phyloP scores from a whole-genome alignment of 2,888 invertebrate genomes.

The Saturnia japonica region DNA sequence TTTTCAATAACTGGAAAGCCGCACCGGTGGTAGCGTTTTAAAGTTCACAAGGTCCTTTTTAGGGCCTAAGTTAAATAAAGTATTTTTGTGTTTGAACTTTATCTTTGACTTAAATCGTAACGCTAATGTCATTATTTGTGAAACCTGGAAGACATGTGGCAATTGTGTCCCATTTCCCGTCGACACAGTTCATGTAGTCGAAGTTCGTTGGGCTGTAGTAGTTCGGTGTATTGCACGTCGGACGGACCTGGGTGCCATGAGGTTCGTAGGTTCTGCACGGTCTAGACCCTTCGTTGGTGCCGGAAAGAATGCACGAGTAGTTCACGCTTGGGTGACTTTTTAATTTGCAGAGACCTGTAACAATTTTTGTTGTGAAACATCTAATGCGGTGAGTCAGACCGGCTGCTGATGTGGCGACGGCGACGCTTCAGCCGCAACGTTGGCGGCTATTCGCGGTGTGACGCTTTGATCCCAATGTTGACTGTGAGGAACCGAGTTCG shows the following conservation, averaged over 20 bases:
- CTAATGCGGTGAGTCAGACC: too few relatives aligned
- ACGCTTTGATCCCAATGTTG: too few relatives aligned
- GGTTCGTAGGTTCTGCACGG: slow-evolving; percentile 47
- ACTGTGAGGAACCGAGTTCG: too few relatives aligned
- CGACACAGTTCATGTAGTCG: slow-evolving; percentile 49
- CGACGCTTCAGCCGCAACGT: too few relatives aligned
- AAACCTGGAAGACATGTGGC: slow-evolving; percentile 58
- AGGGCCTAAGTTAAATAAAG: too few relatives aligned
- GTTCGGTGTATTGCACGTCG: slow-evolving; percentile 50
- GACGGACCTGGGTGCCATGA: slow-evolving; percentile 44
- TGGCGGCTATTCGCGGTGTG: too few relatives aligned
- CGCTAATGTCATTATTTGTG: slow-evolving; percentile 50
- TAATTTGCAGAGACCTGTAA: slow-evolving; percentile 52
- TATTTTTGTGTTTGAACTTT: slow-evolving; percentile 39
- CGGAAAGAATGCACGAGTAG: slow-evolving; percentile 45
- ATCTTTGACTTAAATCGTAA: slow-evolving; percentile 54
- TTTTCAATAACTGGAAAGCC: too few relatives aligned
- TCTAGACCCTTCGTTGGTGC: slow-evolving; percentile 36
- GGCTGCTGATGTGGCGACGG: too few relatives aligned
- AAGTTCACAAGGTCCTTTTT: too few relatives aligned
- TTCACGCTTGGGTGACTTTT: slow-evolving; percentile 45
- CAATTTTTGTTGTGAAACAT: neutral
- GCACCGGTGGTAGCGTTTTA: slow-evolving; percentile 25
- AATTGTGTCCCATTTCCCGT: slow-evolving; percentile 52
- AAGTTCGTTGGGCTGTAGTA: slow-evolving; percentile 47